Conservation (phyloP, 92 coral and sea anemone species). For the Galaxea fascicularis region DNA sequence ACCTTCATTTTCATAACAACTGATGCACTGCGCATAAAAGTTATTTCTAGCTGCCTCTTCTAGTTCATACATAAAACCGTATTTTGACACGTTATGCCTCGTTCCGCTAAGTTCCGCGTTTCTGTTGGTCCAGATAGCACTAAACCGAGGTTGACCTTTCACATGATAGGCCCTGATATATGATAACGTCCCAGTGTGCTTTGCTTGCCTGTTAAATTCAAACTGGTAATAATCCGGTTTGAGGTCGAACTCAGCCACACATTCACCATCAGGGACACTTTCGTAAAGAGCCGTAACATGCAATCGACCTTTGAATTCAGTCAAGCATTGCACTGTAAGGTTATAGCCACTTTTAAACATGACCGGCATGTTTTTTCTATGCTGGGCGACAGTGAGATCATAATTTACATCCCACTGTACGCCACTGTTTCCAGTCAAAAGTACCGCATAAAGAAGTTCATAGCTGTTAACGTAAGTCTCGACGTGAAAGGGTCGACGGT, state of each 20-base stretch:
- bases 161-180: conserved; percentile 43
- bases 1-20: conserved; percentile 37
- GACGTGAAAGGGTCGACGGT: conserved; percentile 39
- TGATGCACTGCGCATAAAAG: conserved; percentile 33
- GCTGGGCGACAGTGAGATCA: conserved; percentile 49
- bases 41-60: conserved; percentile 42
- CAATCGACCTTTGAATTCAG: conserved; percentile 51
- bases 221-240: conserved; percentile 55
- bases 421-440: conserved; percentile 3
- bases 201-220: conserved; percentile 39
- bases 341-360: conserved; percentile 44
- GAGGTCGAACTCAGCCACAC: conserved; percentile 46
- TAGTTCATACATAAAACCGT: conserved; percentile 43
- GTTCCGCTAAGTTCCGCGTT: conserved; percentile 26
- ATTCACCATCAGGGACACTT: conserved; percentile 24
- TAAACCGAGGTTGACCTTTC: conserved; percentile 53
- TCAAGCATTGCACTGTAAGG: conserved; percentile 40
- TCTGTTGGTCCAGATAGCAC: conserved; percentile 51
- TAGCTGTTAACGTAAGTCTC: conserved; percentile 44
- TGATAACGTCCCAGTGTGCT: conserved; percentile 26
- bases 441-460: conserved; percentile 35
- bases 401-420: conserved; percentile 20
- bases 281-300: conserved; percentile 51
- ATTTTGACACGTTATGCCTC: conserved; percentile 51
- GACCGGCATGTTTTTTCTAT: conserved; percentile 28